Percentiles rank a stretch among this genome's conserved stretches.
Conservation (phyloP, 2,113 vertebrate genomes). For the Pipra filicauda region DNA sequence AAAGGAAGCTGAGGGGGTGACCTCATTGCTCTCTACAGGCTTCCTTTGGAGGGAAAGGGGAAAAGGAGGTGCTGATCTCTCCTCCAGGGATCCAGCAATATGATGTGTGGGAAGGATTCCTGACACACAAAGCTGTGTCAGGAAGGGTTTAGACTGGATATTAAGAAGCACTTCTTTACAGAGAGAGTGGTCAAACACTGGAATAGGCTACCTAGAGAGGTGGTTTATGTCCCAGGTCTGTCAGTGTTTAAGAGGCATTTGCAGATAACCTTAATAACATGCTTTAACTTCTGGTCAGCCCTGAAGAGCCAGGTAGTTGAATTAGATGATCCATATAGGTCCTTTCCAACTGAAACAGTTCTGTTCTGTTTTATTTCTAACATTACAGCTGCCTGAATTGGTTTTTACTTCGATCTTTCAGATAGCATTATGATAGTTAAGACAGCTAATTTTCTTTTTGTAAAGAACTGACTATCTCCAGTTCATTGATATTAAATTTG, state of each 20-base stretch:
- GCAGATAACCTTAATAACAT: background rate
- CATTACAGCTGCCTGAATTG: background rate
- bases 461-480: background rate
- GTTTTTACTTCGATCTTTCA: background rate
- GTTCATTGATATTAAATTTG: background rate
- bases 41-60: background rate
- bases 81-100: background rate
- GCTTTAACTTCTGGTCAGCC: background rate
- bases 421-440: background rate
- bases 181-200: background rate
- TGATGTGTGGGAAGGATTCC: background rate
- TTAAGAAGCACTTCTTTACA: background rate
- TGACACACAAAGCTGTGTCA: background rate
- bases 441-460: background rate
- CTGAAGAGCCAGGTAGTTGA: background rate
- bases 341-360: background rate
- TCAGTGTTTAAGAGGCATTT: background rate
- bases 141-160: background rate
- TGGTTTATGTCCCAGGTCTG: background rate
- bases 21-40: background rate
- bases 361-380: background rate
- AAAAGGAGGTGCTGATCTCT: background rate
- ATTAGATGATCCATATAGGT: background rate
- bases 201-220: background rate
- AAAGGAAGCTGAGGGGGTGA: background rate